Percentiles rank a stretch among this genome's conserved stretches.
Conservation (phyloP, 2,797 vertebrate genomes). For the Diceros bicornis region DNA sequence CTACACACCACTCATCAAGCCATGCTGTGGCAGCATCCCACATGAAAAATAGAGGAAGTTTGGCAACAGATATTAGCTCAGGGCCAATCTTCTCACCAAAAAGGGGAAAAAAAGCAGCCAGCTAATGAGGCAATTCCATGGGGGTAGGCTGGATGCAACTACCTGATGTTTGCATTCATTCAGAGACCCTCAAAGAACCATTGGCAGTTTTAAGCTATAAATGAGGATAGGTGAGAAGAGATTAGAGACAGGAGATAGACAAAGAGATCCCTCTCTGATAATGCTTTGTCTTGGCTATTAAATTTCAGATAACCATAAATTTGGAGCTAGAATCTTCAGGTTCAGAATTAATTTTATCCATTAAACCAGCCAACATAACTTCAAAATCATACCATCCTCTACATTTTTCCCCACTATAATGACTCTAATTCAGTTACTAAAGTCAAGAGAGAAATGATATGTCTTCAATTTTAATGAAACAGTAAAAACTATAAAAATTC, state of each 20-base stretch:
- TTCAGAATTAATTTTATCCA: constrained; percentile 54
- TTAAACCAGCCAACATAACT: constrained; percentile 8
- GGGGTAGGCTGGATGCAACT: neutral
- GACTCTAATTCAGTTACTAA: constrained; percentile 28
- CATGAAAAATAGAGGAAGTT: too few relatives aligned
- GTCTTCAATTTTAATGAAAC: constrained; percentile 61
- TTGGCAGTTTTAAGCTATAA: constrained; percentile 19
- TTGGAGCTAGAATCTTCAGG: constrained; percentile 52
- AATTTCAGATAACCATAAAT: constrained; percentile 26
- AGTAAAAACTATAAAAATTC: constrained; percentile 31
- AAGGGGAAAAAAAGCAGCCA: neutral
- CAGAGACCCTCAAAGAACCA: constrained; percentile 32
- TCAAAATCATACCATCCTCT: neutral
- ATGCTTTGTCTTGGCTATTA: constrained; percentile 12
- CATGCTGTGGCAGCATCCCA: too few relatives aligned
- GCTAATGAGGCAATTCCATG: neutral
- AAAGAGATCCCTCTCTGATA: constrained; percentile 20
- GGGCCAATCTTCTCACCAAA: too few relatives aligned
- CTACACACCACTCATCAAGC: too few relatives aligned
- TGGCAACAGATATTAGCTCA: too few relatives aligned
- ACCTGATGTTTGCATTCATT: constrained; percentile 43
- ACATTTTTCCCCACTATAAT: neutral
- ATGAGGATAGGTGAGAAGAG: constrained; percentile 15
- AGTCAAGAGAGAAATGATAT: constrained; percentile 20
- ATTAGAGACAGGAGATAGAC: neutral